phyloP scores from a whole-genome alignment of 2,797 vertebrate species.

The Malurus splendens region DNA sequence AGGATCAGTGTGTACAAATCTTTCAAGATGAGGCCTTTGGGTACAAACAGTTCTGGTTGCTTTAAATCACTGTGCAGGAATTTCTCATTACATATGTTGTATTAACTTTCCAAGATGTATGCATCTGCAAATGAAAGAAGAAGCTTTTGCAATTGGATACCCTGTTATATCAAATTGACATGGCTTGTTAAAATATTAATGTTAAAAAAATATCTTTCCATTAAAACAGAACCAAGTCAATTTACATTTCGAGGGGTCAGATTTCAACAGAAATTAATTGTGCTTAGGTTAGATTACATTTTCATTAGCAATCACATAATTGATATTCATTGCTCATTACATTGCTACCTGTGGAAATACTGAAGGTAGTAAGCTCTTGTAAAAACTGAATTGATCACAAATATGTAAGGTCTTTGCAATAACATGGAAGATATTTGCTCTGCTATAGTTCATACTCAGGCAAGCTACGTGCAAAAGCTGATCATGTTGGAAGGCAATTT shows the following conservation, averaged over 20 bases:
- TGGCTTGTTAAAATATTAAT: conserved; percentile 47
- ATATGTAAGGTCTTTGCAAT: neutral
- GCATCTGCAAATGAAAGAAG: conserved; percentile 15
- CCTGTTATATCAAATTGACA: conserved; percentile 23
- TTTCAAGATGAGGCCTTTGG: neutral
- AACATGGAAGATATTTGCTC: neutral
- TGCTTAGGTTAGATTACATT: conserved; percentile 13
- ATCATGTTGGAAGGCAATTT: neutral
- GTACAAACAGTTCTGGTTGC: neutral
- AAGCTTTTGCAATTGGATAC: neutral
- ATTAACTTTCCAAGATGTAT: conserved; percentile 5
- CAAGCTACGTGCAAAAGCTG: neutral
- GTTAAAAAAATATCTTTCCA: neutral
- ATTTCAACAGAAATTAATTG: conserved; percentile 49
- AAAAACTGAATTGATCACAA: neutral
- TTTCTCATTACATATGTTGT: neutral
- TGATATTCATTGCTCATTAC: conserved; percentile 37
- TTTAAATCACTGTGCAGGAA: conserved; percentile 13
- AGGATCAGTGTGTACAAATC: neutral
- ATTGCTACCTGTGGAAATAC: conserved; percentile 30
- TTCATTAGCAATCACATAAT: conserved; percentile 38
- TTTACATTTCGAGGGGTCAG: conserved; percentile 26
- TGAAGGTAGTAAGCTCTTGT: neutral
- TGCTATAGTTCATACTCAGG: neutral
- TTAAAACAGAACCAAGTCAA: conserved; percentile 33